These are phyloP conservation scores for Sebastes itinus DNA, from an alignment of 2,797 vertebrate species.

Conservation along the genomic window DNA sequence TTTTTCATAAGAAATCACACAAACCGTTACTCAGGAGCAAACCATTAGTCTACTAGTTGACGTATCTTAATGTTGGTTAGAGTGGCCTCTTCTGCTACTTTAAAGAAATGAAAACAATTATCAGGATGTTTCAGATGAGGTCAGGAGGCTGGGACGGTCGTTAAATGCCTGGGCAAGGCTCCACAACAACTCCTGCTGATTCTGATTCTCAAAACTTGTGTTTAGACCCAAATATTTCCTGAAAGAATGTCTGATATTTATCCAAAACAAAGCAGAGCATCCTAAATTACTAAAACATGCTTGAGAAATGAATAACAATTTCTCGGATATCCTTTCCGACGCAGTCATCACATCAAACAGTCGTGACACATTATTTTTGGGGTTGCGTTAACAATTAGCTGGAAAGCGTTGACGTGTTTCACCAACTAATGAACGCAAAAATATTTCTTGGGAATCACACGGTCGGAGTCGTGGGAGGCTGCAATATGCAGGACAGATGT, in stretches of 20 bases:
- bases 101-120: not conserved
- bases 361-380: not conserved
- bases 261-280: not conserved
- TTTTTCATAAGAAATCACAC: fast-evolving
- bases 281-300: not conserved
- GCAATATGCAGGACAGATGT: constrained; percentile 34
- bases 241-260: not conserved
- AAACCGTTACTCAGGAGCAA: not conserved
- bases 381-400: not conserved
- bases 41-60: not conserved
- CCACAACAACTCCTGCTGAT: not conserved
- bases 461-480: not conserved
- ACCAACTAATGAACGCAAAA: not conserved
- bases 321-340: not conserved
- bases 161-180: no score
- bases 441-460: not conserved
- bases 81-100: not conserved
- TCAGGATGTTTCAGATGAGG: no score
- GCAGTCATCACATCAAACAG: not conserved
- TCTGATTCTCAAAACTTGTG: not conserved
- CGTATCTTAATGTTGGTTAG: not conserved
- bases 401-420: not conserved
- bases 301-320: not conserved
- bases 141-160: no score
- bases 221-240: not conserved